These are phyloP conservation scores for Zhuqinia jingwanae DNA, from an alignment of 2,888 invertebrate species.

Conservation along the genomic window DNA sequence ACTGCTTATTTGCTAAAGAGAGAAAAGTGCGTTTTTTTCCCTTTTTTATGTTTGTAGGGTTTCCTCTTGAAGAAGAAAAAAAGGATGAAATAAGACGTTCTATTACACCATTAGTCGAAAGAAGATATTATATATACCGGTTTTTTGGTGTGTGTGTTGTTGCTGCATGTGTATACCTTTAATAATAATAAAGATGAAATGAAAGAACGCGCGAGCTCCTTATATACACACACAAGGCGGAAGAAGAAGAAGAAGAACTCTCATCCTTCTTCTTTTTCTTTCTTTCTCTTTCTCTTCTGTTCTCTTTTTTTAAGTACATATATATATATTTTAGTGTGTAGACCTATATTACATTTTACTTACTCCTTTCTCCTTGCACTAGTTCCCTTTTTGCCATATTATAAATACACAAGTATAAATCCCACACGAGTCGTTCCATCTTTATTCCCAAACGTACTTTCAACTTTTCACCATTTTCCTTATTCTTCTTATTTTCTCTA, in stretches of 20 bases:
- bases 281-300: constrained; percentile 9
- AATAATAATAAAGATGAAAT: constrained; percentile 45
- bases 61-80: constrained; percentile 35
- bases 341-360: constrained; percentile 51
- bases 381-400: constrained; percentile 54
- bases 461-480: constrained; percentile 73
- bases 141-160: not conserved
- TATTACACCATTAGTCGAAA: constrained; percentile 36
- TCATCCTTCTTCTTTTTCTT: constrained; percentile 54
- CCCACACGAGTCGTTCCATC: constrained; percentile 75
- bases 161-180: constrained; percentile 34
- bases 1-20: constrained; percentile 62
- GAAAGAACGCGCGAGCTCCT: constrained; percentile 26
- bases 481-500: constrained; percentile 51
- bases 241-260: constrained; percentile 25
- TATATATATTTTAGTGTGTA: not conserved
- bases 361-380: constrained; percentile 22
- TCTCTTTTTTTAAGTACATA: constrained; percentile 6
- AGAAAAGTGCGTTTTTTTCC: constrained; percentile 50
- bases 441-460: constrained; percentile 74
- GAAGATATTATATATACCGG: constrained; percentile 15
- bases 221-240: constrained; percentile 20
- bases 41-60: constrained; percentile 49
- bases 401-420: constrained; percentile 69
- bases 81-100: constrained; percentile 27